phyloP scores from a whole-genome alignment of 2,888 invertebrate genomes.

The Lasius platythorax region DNA sequence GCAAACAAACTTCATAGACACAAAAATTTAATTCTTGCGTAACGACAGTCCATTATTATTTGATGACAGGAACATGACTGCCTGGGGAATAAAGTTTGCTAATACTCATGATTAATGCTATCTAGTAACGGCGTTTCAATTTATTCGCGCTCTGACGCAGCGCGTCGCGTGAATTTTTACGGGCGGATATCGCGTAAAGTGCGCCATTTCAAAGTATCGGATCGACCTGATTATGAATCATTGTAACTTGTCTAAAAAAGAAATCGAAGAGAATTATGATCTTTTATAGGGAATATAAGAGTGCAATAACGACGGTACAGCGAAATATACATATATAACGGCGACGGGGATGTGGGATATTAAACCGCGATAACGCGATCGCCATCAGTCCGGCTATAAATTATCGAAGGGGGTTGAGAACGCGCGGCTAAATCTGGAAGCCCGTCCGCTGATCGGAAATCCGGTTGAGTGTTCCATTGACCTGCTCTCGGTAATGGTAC shows the following conservation, averaged over 20 bases:
- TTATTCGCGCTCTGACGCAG: background rate
- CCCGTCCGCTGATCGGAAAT: conserved; percentile 70
- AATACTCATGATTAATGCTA: background rate
- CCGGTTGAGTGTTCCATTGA: conserved; percentile 77
- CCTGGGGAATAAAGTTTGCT: background rate
- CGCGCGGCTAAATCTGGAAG: conserved; percentile 54
- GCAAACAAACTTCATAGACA: background rate
- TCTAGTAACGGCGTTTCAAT: background rate
- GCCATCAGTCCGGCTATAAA: conserved; percentile 74
- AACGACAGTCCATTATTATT: background rate
- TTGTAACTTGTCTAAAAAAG: conserved; percentile 2
- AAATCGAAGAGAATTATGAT: background rate
- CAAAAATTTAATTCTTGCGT: background rate
- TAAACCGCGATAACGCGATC: conserved; percentile 72
- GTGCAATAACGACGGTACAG: conserved; percentile 4
- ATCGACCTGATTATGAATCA: background rate
- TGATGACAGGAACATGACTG: background rate
- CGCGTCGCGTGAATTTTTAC: conserved; percentile 1
- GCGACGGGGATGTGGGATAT: conserved; percentile 46
- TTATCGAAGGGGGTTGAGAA: conserved; percentile 67
- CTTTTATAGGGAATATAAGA: conserved; percentile 52
- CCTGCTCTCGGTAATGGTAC: conserved; percentile 53
- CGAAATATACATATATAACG: conserved; percentile 59
- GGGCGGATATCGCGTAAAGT: background rate
- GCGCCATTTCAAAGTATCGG: conserved; percentile 7